Evolutionary conservation across 2,888 invertebrate species (phyloP).

Genomic region (Beris morrisii): DNA sequence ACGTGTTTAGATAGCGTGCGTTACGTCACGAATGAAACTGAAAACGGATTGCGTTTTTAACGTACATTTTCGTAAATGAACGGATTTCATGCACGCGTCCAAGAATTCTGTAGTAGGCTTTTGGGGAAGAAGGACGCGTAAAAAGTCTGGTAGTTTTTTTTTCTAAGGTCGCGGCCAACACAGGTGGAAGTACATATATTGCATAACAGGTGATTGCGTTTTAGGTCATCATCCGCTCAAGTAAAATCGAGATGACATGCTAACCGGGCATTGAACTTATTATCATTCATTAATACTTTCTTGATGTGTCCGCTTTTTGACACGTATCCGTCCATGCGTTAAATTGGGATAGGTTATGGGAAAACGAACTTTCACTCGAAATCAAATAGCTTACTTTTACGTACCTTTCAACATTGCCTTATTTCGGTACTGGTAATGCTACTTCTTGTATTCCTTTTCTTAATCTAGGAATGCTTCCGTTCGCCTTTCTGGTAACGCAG

Average conservation of each 20-base stretch:
- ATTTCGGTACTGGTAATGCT: too few species aligned
- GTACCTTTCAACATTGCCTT: too few species aligned
- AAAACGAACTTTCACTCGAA: too few species aligned
- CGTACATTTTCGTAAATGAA: constrained; percentile 39
- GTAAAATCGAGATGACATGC: constrained; percentile 36
- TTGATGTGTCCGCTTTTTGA: constrained; percentile 22
- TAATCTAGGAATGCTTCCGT: too few species aligned
- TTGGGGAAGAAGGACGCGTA: constrained; percentile 19
- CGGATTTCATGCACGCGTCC: constrained; percentile 37
- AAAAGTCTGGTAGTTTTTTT: constrained; percentile 21
- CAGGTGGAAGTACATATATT: neutral
- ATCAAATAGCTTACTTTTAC: too few species aligned
- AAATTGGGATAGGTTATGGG: too few species aligned
- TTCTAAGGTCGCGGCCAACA: constrained; percentile 7
- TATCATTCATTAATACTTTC: constrained; percentile 2
- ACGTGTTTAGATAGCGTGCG: constrained; percentile 38
- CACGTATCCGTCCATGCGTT: too few species aligned
- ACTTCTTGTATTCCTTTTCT: too few species aligned
- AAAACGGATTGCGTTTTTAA: constrained; percentile 39
- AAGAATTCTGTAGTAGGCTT: neutral
- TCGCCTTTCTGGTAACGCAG: too few species aligned
- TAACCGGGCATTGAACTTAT: constrained; percentile 26
- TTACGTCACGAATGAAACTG: constrained; percentile 39
- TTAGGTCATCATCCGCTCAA: constrained; percentile 21
- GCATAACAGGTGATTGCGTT: constrained; percentile 33